Percentiles rank a stretch among this genome's conserved stretches.
phyloP scores from a whole-genome alignment of 1,140 invertebrate genomes.

The Temnothorax curvispinosus region DNA sequence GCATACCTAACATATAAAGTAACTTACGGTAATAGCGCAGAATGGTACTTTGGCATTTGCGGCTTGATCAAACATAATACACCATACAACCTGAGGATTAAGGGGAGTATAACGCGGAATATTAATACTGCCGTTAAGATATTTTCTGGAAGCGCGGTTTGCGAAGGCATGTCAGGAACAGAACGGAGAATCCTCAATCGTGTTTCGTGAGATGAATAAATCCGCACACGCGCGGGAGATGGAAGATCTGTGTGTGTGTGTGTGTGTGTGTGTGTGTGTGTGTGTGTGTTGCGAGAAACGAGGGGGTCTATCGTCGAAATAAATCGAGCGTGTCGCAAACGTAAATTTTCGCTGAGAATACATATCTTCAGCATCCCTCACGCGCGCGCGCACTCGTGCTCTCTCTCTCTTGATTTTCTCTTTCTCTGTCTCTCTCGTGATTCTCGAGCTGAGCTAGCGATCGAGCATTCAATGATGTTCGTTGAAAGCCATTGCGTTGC shows the following conservation, averaged over 20 bases:
- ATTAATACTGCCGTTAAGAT: constrained; percentile 12
- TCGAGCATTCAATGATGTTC: not conserved
- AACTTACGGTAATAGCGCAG: not conserved
- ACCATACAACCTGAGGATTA: not conserved
- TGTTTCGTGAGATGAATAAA: constrained; percentile 27
- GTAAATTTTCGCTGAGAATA: constrained; percentile 20
- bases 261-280: no score
- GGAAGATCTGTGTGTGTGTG: no score
- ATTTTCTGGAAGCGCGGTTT: not conserved
- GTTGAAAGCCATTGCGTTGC: not conserved
- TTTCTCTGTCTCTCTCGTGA: not conserved
- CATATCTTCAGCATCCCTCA: not conserved
- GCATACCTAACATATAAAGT: not conserved
- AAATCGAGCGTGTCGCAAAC: not conserved
- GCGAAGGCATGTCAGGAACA: not conserved
- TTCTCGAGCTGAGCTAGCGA: not conserved
- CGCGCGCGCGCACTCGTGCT: not conserved
- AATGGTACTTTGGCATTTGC: not conserved
- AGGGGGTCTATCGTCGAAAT: not conserved
- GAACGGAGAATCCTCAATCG: not conserved
- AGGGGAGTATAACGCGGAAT: not conserved
- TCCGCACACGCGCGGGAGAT: not conserved
- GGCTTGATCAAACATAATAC: not conserved
- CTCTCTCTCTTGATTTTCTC: not conserved
- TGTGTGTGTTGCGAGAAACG: not conserved